Conservation (phyloP, 1,140 invertebrate species). For the Pseudomyrmex concolor region DNA sequence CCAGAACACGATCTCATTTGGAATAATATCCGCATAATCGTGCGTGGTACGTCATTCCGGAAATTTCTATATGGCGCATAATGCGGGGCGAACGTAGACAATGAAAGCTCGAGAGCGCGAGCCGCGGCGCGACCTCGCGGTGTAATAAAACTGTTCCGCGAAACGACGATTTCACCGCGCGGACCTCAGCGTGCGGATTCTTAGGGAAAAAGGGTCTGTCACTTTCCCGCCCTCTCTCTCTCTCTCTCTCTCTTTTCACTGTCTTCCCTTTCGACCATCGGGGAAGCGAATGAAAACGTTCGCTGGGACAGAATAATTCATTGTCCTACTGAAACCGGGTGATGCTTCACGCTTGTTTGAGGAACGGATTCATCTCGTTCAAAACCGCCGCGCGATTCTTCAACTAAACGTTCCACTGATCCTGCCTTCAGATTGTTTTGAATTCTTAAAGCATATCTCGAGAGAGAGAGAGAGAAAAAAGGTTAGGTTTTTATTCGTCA, state of each 20-base stretch:
- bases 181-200: conserved; percentile 16
- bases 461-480: no score
- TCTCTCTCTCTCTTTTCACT: conserved; percentile 34
- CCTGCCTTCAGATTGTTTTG: conserved; percentile 61
- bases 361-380: conserved; percentile 75
- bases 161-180: conserved; percentile 55
- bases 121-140: conserved; percentile 41
- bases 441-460: conserved; percentile 42
- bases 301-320: conserved; percentile 80
- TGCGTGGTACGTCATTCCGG: conserved; percentile 56
- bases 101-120: background rate
- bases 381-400: conserved; percentile 59
- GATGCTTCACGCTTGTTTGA: conserved; percentile 76
- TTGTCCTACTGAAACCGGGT: conserved; percentile 72
- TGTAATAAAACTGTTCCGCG: conserved; percentile 65
- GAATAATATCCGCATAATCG: conserved; percentile 59
- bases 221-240: conserved; percentile 44
- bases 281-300: conserved; percentile 80
- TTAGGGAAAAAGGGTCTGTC: conserved; percentile 46
- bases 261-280: conserved; percentile 53
- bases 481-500: background rate
- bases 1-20: conserved; percentile 39
- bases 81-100: conserved; percentile 46
- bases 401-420: conserved; percentile 27
- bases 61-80: conserved; percentile 61